Base-by-base conservation (phyloP, 2,888 invertebrate species). In the Hypsopygia costalis region DNA sequence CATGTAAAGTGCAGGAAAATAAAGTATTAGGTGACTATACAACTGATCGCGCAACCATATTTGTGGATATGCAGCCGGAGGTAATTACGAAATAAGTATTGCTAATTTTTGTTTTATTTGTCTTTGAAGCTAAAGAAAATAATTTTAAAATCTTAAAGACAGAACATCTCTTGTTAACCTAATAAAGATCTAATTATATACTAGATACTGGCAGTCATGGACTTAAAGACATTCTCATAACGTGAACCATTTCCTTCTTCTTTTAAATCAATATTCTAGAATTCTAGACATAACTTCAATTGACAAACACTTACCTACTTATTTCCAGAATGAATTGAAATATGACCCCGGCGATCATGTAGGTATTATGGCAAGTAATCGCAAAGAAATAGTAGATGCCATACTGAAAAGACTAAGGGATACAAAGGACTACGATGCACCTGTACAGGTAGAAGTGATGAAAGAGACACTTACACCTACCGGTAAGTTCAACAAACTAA, bases 271-370 rank as follows among this genome's bases (percentile, higher is more conserved):
- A n/a, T n/a, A n/a, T n/a, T n/a, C n/a, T n/a, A n/a, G n/a, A n/a
- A n/a, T n/a, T n/a, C n/a, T n/a, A n/a, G n/a, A n/a, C n/a, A n/a
- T n/a, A n/a, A n/a, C n/a, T n/a, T n/a, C n/a, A n/a, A n/a, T n/a
- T n/a, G n/a, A n/a, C n/a, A n/a, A n/a, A n/a, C n/a, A n/a, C n/a
- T n/a, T n/a, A n/a, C n/a, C 25, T 25, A 25, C 6, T 55, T 29
- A 37, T 32, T 70, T 69, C 33, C 52, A 89, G 89, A 54, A 48
- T 51, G 91, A 92, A 57, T 65, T 94, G 11, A 78, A 90, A 22
- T 98, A 97, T 65, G 92, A 93, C 22, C 97, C 98, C 0, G 98
- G 98, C 0, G 98, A 98, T 78, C 98, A 98, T 69, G 92, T 98
- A 8, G 97, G 97, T 2, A 93, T 98, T n/a, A 94, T 96, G 73